A percentile compares a stretch with the other conserved stretches of the same genome.
Evolutionary conservation across 1,140 invertebrate genomes (phyloP).

Genomic region (Rhopalosiphum maidis): DNA sequence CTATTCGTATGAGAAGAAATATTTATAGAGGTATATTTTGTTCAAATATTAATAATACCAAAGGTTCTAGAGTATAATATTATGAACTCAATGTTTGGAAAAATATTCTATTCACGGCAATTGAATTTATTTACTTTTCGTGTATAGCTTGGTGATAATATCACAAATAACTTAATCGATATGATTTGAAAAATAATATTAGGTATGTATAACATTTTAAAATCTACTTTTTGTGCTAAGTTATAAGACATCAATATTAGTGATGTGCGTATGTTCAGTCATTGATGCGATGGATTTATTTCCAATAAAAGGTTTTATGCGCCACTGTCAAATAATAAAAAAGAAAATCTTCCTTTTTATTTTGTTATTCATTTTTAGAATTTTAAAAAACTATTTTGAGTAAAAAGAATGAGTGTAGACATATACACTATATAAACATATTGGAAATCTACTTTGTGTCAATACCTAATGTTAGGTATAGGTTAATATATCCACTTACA

Average conservation of each 20-base stretch:
- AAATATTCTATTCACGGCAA: background rate
- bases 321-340: background rate
- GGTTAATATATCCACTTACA: background rate
- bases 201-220: background rate
- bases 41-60: background rate
- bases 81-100: background rate
- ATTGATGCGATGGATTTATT: background rate
- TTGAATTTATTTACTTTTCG: background rate
- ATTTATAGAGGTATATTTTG: background rate
- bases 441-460: background rate
- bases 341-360: background rate
- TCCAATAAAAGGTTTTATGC: background rate
- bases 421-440: background rate
- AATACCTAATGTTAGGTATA: background rate
- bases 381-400: background rate
- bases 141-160: background rate
- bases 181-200: background rate
- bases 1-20: background rate
- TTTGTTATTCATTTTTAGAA: background rate
- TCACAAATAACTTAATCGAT: background rate
- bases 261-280: background rate
- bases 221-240: background rate
- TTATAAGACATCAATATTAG: background rate
- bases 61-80: background rate
- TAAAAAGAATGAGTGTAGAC: background rate